A percentile compares a stretch with the other conserved stretches of the same genome.
phyloP scores from a whole-genome alignment of 2,797 vertebrate species.

The Australoheros facetus region DNA sequence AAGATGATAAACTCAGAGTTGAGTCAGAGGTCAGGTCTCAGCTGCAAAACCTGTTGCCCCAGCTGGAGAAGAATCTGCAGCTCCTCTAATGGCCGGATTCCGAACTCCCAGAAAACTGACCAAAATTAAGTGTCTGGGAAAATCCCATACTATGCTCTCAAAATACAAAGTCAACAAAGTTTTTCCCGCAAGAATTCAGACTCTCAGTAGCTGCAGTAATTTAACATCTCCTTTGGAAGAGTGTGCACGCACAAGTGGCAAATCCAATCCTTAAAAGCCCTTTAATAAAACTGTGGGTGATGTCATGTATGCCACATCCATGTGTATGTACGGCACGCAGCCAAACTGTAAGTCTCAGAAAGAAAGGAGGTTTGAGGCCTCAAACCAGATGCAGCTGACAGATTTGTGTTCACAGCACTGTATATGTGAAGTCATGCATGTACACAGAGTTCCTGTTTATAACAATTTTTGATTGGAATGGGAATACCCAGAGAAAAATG shows the following conservation, averaged over 20 bases:
- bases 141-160: conserved; percentile 48
- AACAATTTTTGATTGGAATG: conserved; percentile 33
- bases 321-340: conserved; percentile 33
- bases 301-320: conserved; percentile 25
- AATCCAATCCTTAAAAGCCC: conserved; percentile 26
- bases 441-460: conserved; percentile 65
- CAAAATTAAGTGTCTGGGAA: conserved; percentile 52
- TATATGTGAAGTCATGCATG: conserved; percentile 68
- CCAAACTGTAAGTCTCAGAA: conserved; percentile 3
- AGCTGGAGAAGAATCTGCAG: conserved; percentile 26
- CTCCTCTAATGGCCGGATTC: conserved; percentile 20
- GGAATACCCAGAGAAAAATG: conserved; percentile 19
- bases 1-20: conserved; percentile 15
- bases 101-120: conserved; percentile 21
- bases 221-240: conserved; percentile 25
- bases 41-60: conserved; percentile 17
- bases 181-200: conserved; percentile 42
- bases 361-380: conserved; percentile 43
- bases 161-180: conserved; percentile 62
- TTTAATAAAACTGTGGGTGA: conserved; percentile 25
- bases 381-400: conserved; percentile 60
- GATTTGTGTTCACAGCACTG: conserved; percentile 68
- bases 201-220: conserved; percentile 34
- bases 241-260: conserved; percentile 9
- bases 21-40: conserved; percentile 6